A percentile compares a stretch with the other conserved stretches of the same genome.
These are phyloP conservation scores for Ptycholaimellus sp. DNA, from an alignment of 2,888 invertebrate genomes.

Conservation along the genomic window DNA sequence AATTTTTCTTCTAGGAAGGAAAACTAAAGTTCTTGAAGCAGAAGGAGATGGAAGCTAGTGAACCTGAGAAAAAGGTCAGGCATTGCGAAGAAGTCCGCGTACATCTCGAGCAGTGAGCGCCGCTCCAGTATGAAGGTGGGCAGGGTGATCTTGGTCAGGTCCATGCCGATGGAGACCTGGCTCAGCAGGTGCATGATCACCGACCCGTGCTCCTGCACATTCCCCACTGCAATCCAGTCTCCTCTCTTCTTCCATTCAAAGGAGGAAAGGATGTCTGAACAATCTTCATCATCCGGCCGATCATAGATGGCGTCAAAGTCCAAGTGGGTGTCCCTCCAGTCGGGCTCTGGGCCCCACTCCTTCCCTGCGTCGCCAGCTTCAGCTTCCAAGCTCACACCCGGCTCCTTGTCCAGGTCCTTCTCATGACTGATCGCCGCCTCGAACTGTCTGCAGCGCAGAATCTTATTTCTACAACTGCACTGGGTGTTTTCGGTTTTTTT, in stretches of 20 bases:
- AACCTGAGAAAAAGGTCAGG: constrained; percentile 55
- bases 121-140: constrained; percentile 95
- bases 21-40: background rate
- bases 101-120: constrained; percentile 92
- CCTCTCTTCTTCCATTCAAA: too few relatives aligned
- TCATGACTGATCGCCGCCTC: background rate
- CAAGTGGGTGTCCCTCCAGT: constrained; percentile 32
- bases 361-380: constrained; percentile 1
- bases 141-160: constrained; percentile 87
- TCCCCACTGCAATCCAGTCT: constrained; percentile 43
- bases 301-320: constrained; percentile 43
- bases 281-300: constrained; percentile 58
- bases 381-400: background rate
- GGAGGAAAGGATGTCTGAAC: too few relatives aligned
- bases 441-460: background rate
- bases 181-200: constrained; percentile 85
- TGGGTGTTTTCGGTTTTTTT: too few relatives aligned
- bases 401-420: background rate
- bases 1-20: constrained; percentile 6
- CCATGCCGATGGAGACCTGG: constrained; percentile 94
- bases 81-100: constrained; percentile 97
- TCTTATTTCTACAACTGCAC: constrained; percentile 2
- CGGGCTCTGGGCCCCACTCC: constrained; percentile 7
- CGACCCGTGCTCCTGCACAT: constrained; percentile 84
- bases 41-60: background rate